Conservation (phyloP, 2,888 invertebrate genomes). For the Endotricha flammealis region DNA sequence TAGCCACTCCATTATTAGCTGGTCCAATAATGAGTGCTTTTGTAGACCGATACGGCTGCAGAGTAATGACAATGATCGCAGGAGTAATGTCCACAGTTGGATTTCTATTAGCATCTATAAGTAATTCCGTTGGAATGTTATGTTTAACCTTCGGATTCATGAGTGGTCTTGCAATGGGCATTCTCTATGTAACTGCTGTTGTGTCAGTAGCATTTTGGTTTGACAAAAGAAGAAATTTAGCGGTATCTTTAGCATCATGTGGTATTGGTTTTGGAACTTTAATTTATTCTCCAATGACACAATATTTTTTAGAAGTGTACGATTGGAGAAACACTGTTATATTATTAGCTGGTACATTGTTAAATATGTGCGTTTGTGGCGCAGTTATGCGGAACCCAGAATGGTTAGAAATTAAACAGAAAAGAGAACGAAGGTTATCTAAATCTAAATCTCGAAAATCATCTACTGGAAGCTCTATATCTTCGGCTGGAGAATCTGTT, state of each 20-base stretch:
- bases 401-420: slow-evolving; percentile 84
- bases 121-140: slow-evolving; percentile 84
- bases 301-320: slow-evolving; percentile 83
- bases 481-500: slow-evolving; percentile 66
- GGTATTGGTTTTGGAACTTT: slow-evolving; percentile 94
- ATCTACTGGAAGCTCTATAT: slow-evolving; percentile 71
- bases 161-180: slow-evolving; percentile 88
- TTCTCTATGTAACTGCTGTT: slow-evolving; percentile 92
- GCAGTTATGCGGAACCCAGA: slow-evolving; percentile 92
- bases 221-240: slow-evolving; percentile 89
- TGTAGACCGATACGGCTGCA: slow-evolving; percentile 90
- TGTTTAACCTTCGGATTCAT: slow-evolving; percentile 90
- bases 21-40: slow-evolving; percentile 91
- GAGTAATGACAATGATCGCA: slow-evolving; percentile 84
- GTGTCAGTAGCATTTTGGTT: slow-evolving; percentile 96
- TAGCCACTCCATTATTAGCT: slow-evolving; percentile 90
- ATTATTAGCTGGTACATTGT: slow-evolving; percentile 87
- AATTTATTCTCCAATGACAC: slow-evolving; percentile 90
- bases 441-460: slow-evolving; percentile 58
- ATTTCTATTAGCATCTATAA: slow-evolving; percentile 84
- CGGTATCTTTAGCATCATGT: slow-evolving; percentile 91
- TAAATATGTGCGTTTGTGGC: slow-evolving; percentile 92
- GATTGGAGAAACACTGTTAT: slow-evolving; percentile 90
- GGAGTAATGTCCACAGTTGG: slow-evolving; percentile 84
- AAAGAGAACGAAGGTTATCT: slow-evolving; percentile 61